These are phyloP conservation scores for Aegotheles bennettii DNA, from an alignment of 2,113 vertebrate genomes.

Conservation along the genomic window DNA sequence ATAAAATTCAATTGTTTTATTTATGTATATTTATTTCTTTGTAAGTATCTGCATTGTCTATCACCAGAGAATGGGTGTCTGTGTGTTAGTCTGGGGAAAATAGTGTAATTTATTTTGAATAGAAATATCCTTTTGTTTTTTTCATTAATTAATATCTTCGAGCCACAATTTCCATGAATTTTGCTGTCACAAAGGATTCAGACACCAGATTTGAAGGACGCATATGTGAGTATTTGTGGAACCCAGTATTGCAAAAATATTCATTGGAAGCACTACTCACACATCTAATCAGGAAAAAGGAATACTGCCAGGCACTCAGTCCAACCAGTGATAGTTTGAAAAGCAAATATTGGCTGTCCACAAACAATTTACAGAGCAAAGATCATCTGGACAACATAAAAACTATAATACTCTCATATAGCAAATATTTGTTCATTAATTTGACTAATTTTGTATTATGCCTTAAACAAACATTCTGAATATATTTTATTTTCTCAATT, in stretches of 20 bases:
- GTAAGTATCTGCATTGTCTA: conserved; percentile 1
- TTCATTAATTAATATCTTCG: not conserved
- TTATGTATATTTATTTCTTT: conserved; percentile 35
- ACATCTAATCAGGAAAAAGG: not conserved
- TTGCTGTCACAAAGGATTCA: not conserved
- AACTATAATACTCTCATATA: not conserved
- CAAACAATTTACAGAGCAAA: not conserved
- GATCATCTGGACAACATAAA: conserved; percentile 1
- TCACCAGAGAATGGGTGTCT: not conserved
- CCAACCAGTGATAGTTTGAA: not conserved
- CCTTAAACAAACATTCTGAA: not conserved
- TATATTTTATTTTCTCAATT: not conserved
- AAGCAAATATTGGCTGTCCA: conserved; percentile 10
- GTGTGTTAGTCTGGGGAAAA: not conserved
- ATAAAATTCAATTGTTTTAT: conserved; percentile 24
- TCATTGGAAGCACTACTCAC: not conserved
- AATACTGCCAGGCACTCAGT: not conserved
- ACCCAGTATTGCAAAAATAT: not conserved
- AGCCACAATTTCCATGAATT: not conserved
- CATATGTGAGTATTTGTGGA: not conserved
- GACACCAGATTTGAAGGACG: not conserved
- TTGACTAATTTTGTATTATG: not conserved
- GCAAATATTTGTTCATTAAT: conserved; percentile 7
- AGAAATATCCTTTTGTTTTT: not conserved
- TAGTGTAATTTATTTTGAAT: not conserved